Evolutionary conservation across 1,140 invertebrate genomes (phyloP), one percentile per base, ranked within the genome.

Genomic region (Amyelois transitella): DNA sequence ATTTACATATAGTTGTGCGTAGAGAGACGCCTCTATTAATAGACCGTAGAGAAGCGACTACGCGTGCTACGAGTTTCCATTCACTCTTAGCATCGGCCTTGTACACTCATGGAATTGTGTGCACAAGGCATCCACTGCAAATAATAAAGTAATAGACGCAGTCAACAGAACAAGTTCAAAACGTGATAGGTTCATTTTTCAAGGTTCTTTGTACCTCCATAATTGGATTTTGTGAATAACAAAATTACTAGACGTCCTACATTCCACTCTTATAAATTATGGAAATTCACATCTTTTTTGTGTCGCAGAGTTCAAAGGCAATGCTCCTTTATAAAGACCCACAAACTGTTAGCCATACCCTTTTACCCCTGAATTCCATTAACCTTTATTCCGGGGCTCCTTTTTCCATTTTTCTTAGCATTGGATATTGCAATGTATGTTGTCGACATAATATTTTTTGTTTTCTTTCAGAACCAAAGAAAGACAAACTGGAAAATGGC

Each of bases 401-500:
- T 38, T 38, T 38, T 6, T 38, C 32, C n/a, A 2, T 14, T n/a
- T 38, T 14, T 38, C 12, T 14, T 14, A 38, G 17, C 3, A 14
- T 14, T 38, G 12, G n/a, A 14, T 38, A 8, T 14, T 14, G 12
- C 5, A 14, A 38, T 38, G 7, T 14, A 14, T 3, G 12, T 14
- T 14, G n/a, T n/a, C 17, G n/a, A 38, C 8, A 14, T 38, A 38
- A 48, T 12, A n/a, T 1, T 10, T 12, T 48, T 48, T 70, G 55
- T 72, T 88, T 74, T 68, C 76, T 92, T 92, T 54, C 92, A 96
- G 94, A 95, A 91, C 93, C 94, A 91, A 95, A 94, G 91, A 95
- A 95, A 92, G 94, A 96, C 89, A 96, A 95, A 91, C 93, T 92
- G 92, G 94, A 96, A 90, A 93, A 93, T 90, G 92, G 90, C 89